Conservation (phyloP, 2,113 vertebrate species). For the Atherinomorus stipes region DNA sequence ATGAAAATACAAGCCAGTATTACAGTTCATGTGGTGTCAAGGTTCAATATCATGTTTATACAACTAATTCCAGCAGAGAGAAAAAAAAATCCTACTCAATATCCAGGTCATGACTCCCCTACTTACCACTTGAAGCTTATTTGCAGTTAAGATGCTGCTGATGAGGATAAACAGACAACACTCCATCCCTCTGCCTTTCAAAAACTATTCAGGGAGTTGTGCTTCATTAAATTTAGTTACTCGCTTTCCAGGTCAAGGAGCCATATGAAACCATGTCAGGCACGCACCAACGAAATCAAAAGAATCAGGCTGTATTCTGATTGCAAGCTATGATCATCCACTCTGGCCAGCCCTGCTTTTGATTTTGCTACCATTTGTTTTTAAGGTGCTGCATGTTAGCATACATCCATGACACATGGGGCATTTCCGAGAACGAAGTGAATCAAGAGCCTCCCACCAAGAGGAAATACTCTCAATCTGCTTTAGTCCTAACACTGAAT, state of each 20-base stretch:
- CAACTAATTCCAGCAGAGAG: constrained; percentile 42
- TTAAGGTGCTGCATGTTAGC: constrained; percentile 54
- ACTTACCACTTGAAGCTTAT: constrained; percentile 39
- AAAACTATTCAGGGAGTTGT: background rate
- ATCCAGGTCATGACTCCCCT: constrained; percentile 50
- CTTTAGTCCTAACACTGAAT: constrained; percentile 84
- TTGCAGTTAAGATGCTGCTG: constrained; percentile 25
- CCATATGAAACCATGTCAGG: constrained; percentile 1
- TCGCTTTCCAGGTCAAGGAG: background rate
- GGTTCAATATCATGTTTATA: constrained; percentile 48
- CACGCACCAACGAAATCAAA: background rate
- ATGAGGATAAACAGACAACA: constrained; percentile 35
- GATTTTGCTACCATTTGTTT: constrained; percentile 26
- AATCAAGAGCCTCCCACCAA: constrained; percentile 80
- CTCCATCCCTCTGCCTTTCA: constrained; percentile 3
- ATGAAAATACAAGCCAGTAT: constrained; percentile 10
- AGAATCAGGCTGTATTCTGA: background rate
- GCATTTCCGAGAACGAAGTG: constrained; percentile 76
- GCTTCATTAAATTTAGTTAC: background rate
- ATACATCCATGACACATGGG: constrained; percentile 64
- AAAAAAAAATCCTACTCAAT: constrained; percentile 13
- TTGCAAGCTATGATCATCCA: constrained; percentile 24
- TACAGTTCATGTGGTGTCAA: background rate
- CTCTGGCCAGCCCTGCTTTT: constrained; percentile 9
- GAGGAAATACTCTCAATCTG: constrained; percentile 84